Evolutionary conservation across 2,797 vertebrate species (phyloP), one percentile per base, ranked within the genome.

Genomic region (Amniataba percoides): DNA sequence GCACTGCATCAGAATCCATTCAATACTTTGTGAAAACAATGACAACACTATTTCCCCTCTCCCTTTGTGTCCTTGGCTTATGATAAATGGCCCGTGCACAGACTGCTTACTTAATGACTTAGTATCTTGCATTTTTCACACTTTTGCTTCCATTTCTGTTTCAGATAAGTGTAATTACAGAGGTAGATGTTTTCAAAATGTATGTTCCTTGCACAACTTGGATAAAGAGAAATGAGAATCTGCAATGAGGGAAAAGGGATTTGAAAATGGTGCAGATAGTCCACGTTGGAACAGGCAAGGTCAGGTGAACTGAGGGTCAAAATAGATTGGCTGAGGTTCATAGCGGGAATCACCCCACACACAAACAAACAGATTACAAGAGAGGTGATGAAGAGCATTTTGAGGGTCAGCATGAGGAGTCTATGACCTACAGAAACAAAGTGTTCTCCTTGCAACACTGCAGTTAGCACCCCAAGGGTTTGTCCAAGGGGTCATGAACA

Each of bases 301-400:
- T 75, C 74, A 73, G 40, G 43, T 73, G 74, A 83, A 73, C 48
- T 13, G 16, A 31, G 23, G 75, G 64, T 78, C 55, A 66, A 25
- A 18, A 45, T 34, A 16, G 70, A 52, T 52, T 62, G 25, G 48
- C 55, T 49, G 21, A 19, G n/a, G 58, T 48, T 74, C 39, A 49
- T 55, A 70, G 43, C 45, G 14, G 36, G 16, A 55, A 23, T 49
- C 4, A 68, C 34, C 39, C 5, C 65, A 71, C 45, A 60, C 7
- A 80, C 31, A 85, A 25, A 69, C 61, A 72, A 60, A 40, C 49
- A 18, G n/a, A 0, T 76, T 63, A 62, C 18, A n/a, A 39, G 43
- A 60, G 67, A 42, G 52, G 19, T 21, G 42, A 74, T 78, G 56
- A 49, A 46, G 23, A 36, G 13, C 31, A 23, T 49, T 63, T 43